Conservation (phyloP, 2,797 vertebrate genomes). For the Pelobates cultripes region DNA sequence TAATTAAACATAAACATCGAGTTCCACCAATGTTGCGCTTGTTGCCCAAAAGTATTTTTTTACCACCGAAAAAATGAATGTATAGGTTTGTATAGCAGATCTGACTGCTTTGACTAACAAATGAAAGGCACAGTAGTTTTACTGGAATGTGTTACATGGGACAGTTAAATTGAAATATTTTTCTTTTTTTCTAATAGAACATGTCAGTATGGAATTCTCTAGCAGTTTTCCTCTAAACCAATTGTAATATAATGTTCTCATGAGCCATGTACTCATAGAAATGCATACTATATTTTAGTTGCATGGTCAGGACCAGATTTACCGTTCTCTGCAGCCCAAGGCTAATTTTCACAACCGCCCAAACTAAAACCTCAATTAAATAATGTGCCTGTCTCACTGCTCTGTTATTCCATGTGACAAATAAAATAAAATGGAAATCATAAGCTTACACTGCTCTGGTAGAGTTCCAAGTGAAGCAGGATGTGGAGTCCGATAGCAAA, state of each 20-base stretch:
- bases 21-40: too few species aligned
- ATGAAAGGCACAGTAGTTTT: background rate
- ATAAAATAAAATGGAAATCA: background rate
- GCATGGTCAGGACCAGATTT: background rate
- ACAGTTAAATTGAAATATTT: conserved; percentile 2
- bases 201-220: background rate
- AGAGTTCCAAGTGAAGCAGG: too few species aligned
- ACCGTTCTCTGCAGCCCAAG: background rate
- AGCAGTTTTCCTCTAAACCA: background rate
- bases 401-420: conserved; percentile 6
- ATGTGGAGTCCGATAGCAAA: too few species aligned
- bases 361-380: conserved; percentile 9
- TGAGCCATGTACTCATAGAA: conserved; percentile 5
- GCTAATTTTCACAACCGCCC: conserved; percentile 1
- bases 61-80: background rate
- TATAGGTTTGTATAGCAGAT: background rate
- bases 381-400: background rate
- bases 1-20: too few species aligned
- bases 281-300: background rate
- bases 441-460: background rate
- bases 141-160: conserved; percentile 1
- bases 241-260: background rate
- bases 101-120: background rate
- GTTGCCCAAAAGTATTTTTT: too few species aligned
- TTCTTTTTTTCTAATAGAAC: background rate